Conservation (phyloP, 2,888 invertebrate genomes). For the Elegia similella region DNA sequence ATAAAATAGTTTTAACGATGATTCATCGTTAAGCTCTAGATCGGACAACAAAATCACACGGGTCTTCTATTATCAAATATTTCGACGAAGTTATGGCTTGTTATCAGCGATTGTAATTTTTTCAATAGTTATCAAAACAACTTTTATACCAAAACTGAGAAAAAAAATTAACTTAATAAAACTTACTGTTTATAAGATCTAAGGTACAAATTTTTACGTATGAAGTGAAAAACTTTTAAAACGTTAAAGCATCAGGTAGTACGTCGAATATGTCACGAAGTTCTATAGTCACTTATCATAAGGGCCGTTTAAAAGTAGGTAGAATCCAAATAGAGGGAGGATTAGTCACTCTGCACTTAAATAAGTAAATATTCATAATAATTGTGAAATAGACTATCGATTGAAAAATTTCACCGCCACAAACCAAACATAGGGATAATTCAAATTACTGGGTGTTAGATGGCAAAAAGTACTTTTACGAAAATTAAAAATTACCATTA, state of each 20-base stretch:
- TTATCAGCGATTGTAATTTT: not conserved
- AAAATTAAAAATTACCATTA: not conserved
- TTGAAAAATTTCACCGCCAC: not conserved
- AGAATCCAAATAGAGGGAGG: too few species aligned
- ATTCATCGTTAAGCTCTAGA: not conserved
- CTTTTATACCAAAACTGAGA: not conserved
- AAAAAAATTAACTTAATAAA: not conserved
- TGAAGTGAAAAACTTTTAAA: not conserved
- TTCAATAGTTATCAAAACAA: not conserved
- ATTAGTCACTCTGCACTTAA: too few species aligned
- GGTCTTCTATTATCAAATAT: constrained; percentile 6
- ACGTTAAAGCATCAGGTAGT: not conserved
- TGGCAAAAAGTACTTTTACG: not conserved
- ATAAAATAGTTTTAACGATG: not conserved
- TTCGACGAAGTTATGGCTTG: not conserved
- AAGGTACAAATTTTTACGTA: constrained; percentile 9
- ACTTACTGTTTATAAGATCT: not conserved
- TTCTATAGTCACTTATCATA: too few species aligned
- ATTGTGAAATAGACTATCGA: not conserved
- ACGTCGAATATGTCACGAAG: too few species aligned
- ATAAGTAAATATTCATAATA: too few species aligned
- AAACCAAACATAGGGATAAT: not conserved
- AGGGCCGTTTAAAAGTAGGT: too few species aligned
- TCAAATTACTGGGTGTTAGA: not conserved
- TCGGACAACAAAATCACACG: constrained; percentile 7